Conservation (phyloP, 1,140 invertebrate species). For the Batillaria attramentaria region DNA sequence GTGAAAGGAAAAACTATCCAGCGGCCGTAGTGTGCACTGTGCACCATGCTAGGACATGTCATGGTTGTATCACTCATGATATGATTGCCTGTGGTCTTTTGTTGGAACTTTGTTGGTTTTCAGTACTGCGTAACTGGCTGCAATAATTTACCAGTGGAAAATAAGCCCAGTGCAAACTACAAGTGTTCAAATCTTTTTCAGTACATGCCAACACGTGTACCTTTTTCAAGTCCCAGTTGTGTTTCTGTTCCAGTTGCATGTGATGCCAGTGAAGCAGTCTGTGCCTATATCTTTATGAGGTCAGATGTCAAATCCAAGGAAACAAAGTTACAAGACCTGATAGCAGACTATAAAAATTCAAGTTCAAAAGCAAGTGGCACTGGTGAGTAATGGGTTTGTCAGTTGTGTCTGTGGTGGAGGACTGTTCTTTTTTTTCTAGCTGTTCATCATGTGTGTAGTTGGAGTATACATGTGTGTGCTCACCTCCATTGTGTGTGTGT, state of each 20-base stretch:
- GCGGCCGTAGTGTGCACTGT: no score
- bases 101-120: no score
- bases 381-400: background rate
- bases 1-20: no score
- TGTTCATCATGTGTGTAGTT: background rate
- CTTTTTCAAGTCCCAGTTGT: background rate
- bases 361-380: background rate
- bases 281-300: slow-evolving; percentile 35
- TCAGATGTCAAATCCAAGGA: background rate
- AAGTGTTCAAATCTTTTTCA: background rate
- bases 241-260: slow-evolving; percentile 28
- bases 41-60: no score
- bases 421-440: no score
- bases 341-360: slow-evolving; percentile 4
- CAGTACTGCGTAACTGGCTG: no score
- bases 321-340: slow-evolving; percentile 2
- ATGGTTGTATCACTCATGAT: no score
- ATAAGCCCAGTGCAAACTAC: no score
- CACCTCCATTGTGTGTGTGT: no score
- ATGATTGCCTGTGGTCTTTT: no score
- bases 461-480: background rate
- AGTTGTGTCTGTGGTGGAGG: background rate
- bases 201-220: background rate
- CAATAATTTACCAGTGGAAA: no score
- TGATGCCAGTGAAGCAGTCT: slow-evolving; percentile 36